These are phyloP conservation scores for Corydoras maculifer DNA, from an alignment of 2,113 vertebrate genomes.

Conservation along the genomic window DNA sequence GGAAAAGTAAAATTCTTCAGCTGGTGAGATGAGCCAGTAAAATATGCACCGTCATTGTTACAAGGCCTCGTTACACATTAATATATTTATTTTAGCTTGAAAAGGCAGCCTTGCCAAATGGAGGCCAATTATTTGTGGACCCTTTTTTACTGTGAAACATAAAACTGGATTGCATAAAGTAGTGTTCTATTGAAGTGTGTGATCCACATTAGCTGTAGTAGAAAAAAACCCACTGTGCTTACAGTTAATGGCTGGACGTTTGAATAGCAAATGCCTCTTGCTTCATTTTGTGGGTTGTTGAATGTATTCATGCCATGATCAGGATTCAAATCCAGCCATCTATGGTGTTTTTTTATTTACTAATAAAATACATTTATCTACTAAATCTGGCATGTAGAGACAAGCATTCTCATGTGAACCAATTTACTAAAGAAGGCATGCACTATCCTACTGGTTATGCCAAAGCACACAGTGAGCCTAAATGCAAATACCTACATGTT, in stretches of 20 bases:
- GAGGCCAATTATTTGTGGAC: conserved; percentile 27
- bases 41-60: conserved; percentile 23
- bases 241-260: conserved; percentile 15
- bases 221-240: neutral
- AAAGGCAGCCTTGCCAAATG: conserved; percentile 26
- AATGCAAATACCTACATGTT: conserved; percentile 11
- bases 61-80: conserved; percentile 19
- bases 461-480: conserved; percentile 20
- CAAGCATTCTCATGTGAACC: conserved; percentile 22
- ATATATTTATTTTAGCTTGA: conserved; percentile 28
- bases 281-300: neutral
- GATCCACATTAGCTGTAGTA: conserved; percentile 15
- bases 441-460: neutral
- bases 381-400: conserved; percentile 22
- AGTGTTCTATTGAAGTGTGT: conserved; percentile 10
- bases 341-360: neutral
- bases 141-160: conserved; percentile 30
- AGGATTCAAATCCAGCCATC: neutral
- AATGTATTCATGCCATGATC: conserved; percentile 10
- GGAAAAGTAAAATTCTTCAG: neutral
- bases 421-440: neutral
- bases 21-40: conserved; percentile 20
- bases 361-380: neutral
- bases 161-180: conserved; percentile 21
- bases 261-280: neutral